Evolutionary conservation across 2,888 invertebrate genomes (phyloP), one percentile per base, ranked within the genome.

Genomic region (Chelonus formosanus): DNA sequence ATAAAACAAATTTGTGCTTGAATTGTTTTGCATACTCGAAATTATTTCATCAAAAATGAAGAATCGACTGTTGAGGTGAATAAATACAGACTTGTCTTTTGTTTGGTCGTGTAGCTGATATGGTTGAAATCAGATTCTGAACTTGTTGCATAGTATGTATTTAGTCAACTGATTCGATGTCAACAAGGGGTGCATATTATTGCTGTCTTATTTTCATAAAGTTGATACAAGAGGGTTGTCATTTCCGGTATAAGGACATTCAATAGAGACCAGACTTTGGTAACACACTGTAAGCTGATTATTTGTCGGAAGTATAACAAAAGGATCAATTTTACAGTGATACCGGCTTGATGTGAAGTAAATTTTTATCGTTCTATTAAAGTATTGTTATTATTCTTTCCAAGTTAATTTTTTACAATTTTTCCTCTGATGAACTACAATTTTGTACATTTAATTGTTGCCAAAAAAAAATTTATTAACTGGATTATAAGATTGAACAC

Each of bases 151-250:
- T 53, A 63, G 56, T 67, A 62, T 45, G 10, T 57, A 45, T 35
- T 48, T 69, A 59, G 57, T 67, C 67, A 57, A 67, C 60, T 69
- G 70, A 50, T 61, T 68, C 48, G 63, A 62, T 71, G 67, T 70
- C 62, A 65, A 70, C 59, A 67, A 67, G 67, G 72, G 73, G 73
- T 73, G 71, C 69, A 72, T 73, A 71, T 62, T 70, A 71, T 74
- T 68, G 68, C 63, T 67, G 71, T 69, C 72, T 70, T 69, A 36
- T 52, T 71, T 72, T 71, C 65, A 68, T 64, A 68, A 63, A 68
- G 63, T 54, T 68, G 60, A 72, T 63, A 67, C 52, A 66, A 60
- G 62, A 67, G 67, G 69, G 70, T 71, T 59, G 71, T 70, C 67
- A 69, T 66, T 71, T 74, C 74, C 74, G 70, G 71, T 70, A 58